Base-by-base conservation (phyloP, 1,140 invertebrate species). In the Neotoxoptera formosana region DNA sequence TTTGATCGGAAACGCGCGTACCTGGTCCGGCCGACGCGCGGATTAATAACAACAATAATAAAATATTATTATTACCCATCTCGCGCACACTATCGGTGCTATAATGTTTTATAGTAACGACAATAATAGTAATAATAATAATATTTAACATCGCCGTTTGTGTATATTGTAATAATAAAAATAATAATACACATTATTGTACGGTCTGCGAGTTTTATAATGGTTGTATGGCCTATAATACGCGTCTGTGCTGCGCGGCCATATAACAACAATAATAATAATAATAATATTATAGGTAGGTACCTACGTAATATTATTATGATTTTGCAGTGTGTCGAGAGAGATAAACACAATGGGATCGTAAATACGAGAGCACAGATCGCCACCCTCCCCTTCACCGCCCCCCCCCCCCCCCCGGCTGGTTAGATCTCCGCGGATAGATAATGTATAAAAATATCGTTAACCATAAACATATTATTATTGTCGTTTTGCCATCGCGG, bases 391-490 rank as follows among this genome's bases (percentile, higher is more conserved):
- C 0, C n/a, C n/a, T n/a, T n/a, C n/a, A n/a, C n/a, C n/a, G n/a
- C n/a, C 4, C 30, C 11, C 0, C 4, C 60, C 0, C 30, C 30
- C 11, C 8, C 25, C 21, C n/a, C 6, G 7, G 30, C 30, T 48
- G 6, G 23, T 56, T 53, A 89, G 88, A 89, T 89, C 51, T 14
- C 47, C 17, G 47, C 30, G 3, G 86, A 89, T 89, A 89, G 87
- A 89, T 89, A 41, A n/a, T n/a, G n/a, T 41, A 89, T 48, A 56
- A 89, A 56, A 56, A 89, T 34, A 76, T 89, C 88, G 88, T 89
- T 89, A 56, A 6, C 51, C 88, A 41, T 89, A 89, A 89, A 89
- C 51, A 36, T 89, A 51, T 89, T 36, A 48, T 34, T 8, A 34
- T 89, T 53, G 88, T 89, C 34, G 88, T 56, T 56, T 89, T 17